Base-by-base conservation (phyloP, 2,888 invertebrate species). In the Sarcophaga variegata region DNA sequence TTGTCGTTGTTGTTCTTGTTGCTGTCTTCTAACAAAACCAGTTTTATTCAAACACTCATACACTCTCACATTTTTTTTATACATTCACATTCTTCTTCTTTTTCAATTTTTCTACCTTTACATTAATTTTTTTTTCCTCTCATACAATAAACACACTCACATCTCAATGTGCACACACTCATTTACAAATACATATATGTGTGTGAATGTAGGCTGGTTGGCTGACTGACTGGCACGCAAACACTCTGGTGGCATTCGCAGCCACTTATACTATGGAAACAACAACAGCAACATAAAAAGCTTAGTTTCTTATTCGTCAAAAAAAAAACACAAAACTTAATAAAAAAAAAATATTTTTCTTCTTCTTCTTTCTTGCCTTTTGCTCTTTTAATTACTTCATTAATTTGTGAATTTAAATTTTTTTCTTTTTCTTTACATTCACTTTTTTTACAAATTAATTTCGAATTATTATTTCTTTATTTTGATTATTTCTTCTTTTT, bases 1-100 rank as follows among this genome's bases (percentile, higher is more conserved):
- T 76, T 72, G 14, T 60, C 67, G 45, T 67, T 20, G 74, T 80
- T 67, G 60, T 47, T 67, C 25, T 49, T 81, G 22, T 69, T 76
- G 72, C 63, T 81, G 84, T 72, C 83, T 85, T 83, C 88, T 85
- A 78, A 77, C 79, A 76, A 88, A 89, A 89, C 89, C 88, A 85
- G 89, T 89, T 89, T 88, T 84, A 78, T 82, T 83, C 71, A 74
- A 83, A 83, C 77, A 81, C 47, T 45, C 54, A 59, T 62, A 72
- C 17, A 75, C 72, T 66, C 71, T 59, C 76, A 63, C 78, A 80
- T 45, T 14, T 54, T 17, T 17, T 54, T 54, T 14, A 76, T 45
- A 84, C 84, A 83, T 83, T 77, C 64, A 81, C 66, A 76, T 80
- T 80, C 20, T 76, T 60, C 22, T 81, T 75, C 66, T 64, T 80